phyloP scores from a whole-genome alignment of 2,113 vertebrate species.

The Myocastor coypus region DNA sequence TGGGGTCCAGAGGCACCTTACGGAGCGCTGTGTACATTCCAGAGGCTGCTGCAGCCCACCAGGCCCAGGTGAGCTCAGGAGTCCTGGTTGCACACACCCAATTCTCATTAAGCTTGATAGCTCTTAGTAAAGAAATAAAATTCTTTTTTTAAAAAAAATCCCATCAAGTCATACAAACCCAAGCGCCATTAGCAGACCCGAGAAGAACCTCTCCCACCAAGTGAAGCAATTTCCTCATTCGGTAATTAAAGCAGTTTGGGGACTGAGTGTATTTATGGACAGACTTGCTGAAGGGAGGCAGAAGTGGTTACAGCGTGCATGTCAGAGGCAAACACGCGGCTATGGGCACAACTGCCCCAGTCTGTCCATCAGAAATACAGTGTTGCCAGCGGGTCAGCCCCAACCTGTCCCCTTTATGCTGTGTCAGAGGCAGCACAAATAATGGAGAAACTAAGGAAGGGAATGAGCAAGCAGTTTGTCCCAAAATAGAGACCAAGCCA shows the following conservation, averaged over 20 bases:
- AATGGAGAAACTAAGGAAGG: constrained; percentile 49
- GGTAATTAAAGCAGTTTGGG: constrained; percentile 82
- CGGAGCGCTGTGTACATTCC: constrained; percentile 46
- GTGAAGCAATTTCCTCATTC: constrained; percentile 78
- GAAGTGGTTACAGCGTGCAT: constrained; percentile 25
- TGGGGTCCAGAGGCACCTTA: not conserved
- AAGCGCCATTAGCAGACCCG: constrained; percentile 70
- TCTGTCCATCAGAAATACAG: not conserved
- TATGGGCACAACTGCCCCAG: constrained; percentile 47
- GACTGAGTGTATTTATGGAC: constrained; percentile 81
- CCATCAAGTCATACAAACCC: constrained; percentile 60
- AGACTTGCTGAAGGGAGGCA: constrained; percentile 80
- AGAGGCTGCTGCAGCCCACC: constrained; percentile 39
- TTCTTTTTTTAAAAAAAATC: constrained; percentile 61
- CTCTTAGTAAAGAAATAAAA: constrained; percentile 28
- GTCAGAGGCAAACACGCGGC: constrained; percentile 34
- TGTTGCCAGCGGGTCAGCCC: rapidly evolving
- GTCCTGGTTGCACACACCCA: constrained; percentile 67
- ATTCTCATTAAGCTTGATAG: constrained; percentile 63
- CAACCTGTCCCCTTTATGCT: constrained; percentile 47
- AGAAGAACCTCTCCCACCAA: constrained; percentile 79
- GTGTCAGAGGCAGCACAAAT: not conserved
- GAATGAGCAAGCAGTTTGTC: not conserved
- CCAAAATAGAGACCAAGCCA: not conserved
- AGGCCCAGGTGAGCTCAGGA: constrained; percentile 52